Evolutionary conservation across 2,113 vertebrate genomes (phyloP), one percentile per base, ranked within the genome.

Genomic region (Oxygymnocypris stewartii): DNA sequence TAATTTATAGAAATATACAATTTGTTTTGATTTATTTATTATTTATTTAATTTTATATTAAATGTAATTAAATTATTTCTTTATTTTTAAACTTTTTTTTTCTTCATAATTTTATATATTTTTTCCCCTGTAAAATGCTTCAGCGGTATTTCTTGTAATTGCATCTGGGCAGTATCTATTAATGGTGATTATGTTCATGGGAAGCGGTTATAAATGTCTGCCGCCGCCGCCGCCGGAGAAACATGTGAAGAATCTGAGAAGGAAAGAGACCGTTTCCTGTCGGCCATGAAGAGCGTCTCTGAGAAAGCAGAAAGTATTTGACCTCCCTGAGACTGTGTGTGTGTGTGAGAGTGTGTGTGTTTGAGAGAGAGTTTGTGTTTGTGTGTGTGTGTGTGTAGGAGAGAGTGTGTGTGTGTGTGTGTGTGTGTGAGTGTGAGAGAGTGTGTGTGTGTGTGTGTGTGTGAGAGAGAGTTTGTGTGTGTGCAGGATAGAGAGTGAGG

Each of bases 121-220:
- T 25, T 11, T 31, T 13, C 1, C 25, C 61, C 20, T 40, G 47
- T 3, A 23, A 11, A 78, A 57, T 57, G 1, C 16, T 37, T 16
- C 49, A 35, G 49, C 14, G 12, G 76, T 78, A 11, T 78, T 57
- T 79, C 9, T 79, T 59, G 51, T 31, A 14, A 61, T 40, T 1
- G 1, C n/a, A 4, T 79, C 20, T 80, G 44, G 57, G 79, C 79
- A 42, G 2, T 47, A 42, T 59, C 28, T 3, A 11, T 40, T 40
- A 40, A 4, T 61, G 20, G 37, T 18, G 35, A 14, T 10, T 81
- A 47, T 31, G 28, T 87, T 87, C 86, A 82, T 92, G 92, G 92
- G 92, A 94, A 94, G 85, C 16, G 63, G 40, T 86, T 93, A 92
- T 93, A 93, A 95, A 94, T 92, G 93, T 90, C 44, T 82, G 86